These are phyloP conservation scores for Ladona fulva DNA, from an alignment of 1,140 invertebrate genomes.

Conservation along the genomic window DNA sequence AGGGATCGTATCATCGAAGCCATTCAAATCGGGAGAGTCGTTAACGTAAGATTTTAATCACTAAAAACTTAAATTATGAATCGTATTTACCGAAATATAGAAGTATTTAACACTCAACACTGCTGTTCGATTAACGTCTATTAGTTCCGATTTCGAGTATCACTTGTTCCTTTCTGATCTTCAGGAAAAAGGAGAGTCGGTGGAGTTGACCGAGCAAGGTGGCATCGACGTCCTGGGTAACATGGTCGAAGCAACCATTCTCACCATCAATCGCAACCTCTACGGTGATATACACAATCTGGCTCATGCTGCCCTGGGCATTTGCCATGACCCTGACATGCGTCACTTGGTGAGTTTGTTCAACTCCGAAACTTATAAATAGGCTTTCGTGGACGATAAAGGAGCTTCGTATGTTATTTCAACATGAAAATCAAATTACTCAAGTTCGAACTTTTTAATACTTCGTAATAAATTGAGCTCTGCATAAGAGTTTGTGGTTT, in stretches of 20 bases:
- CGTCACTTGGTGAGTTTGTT: conserved; percentile 43
- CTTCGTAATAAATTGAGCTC: too few relatives aligned
- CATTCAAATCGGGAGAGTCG: conserved; percentile 54
- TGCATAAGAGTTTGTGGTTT: too few relatives aligned
- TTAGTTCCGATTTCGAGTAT: too few relatives aligned
- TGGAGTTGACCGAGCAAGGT: conserved; percentile 42
- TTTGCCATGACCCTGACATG: conserved; percentile 61
- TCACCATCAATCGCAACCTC: conserved; percentile 52
- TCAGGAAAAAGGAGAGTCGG: conserved; percentile 38
- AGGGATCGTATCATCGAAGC: conserved; percentile 63
- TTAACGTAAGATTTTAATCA: conserved; percentile 41
- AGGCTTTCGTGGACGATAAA: too few relatives aligned
- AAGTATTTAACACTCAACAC: too few relatives aligned
- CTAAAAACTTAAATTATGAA: too few relatives aligned
- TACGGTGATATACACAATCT: conserved; percentile 71
- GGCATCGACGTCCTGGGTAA: conserved; percentile 54
- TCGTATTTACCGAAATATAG: too few relatives aligned
- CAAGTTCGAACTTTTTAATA: too few relatives aligned
- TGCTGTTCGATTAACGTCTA: too few relatives aligned
- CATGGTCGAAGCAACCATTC: conserved; percentile 60
- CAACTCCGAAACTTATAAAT: too few relatives aligned
- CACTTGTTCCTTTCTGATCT: conserved; percentile 18
- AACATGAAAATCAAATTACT: too few relatives aligned
- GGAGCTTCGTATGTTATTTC: too few relatives aligned
- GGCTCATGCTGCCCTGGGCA: conserved; percentile 55